Conservation (phyloP, 2,113 vertebrate species). For the Mormyrus lacerda region DNA sequence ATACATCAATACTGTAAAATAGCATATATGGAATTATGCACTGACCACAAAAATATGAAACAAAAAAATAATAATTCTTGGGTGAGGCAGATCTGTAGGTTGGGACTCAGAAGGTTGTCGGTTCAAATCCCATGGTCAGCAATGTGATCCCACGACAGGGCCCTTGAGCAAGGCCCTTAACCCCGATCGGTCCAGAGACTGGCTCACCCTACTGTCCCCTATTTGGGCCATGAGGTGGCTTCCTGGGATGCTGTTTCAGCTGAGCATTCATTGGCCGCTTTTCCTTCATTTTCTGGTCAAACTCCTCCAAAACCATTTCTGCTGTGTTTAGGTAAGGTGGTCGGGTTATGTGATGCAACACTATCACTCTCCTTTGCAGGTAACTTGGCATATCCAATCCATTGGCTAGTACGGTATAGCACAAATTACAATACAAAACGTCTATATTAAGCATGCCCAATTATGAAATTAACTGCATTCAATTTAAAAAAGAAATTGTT, state of each 20-base stretch:
- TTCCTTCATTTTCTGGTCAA: not conserved
- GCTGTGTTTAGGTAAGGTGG: not conserved
- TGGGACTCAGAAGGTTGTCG: not conserved
- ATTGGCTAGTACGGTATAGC: not conserved
- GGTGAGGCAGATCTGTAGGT: not conserved
- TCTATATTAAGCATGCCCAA: not conserved
- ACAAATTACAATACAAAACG: not conserved
- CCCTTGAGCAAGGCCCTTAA: not conserved
- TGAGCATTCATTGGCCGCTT: not conserved
- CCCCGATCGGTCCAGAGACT: not conserved
- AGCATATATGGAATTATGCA: not conserved
- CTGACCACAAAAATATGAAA: not conserved
- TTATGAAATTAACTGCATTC: not conserved
- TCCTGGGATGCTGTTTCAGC: not conserved
- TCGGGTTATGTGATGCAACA: not conserved
- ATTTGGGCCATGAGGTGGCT: not conserved
- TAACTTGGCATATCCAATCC: not conserved
- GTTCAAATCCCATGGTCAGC: not conserved
- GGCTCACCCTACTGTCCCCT: not conserved
- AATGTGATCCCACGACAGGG: not conserved
- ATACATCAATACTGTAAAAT: not conserved
- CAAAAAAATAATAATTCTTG: not conserved
- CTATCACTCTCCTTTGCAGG: not conserved
- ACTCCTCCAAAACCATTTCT: not conserved
- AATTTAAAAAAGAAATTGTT: not conserved